Base-by-base conservation (phyloP, 2,797 vertebrate species). In the Sebastes baramenuke region DNA sequence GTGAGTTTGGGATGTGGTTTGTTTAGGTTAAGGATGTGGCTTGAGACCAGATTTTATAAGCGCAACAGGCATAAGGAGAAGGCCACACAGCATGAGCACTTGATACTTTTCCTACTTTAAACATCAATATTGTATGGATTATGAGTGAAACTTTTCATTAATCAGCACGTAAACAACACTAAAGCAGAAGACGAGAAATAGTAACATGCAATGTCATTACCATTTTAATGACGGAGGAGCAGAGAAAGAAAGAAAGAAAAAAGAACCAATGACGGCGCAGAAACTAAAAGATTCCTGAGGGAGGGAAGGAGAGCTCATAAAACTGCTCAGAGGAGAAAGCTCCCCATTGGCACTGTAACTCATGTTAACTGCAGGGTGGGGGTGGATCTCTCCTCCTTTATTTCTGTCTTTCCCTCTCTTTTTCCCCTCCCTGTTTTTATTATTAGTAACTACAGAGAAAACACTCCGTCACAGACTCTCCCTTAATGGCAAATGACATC, bases 401-500 rank as follows among this genome's bases (percentile, higher is more conserved):
- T 90, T 86, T 90, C 83, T 88, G 34, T 84, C 74, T 79, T 84
- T 89, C 82, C 76, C 84, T 86, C 75, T 87, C 32, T 79, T 84
- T 86, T 79, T 83, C 49, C 52, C 36, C 54, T 75, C 77, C 71
- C 81, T 77, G 79, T 93, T 94, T 95, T 93, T 93, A 94, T 94
- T 93, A 94, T 95, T 94, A 92, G 92, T 87, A 90, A 88, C 91
- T 89, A 81, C 88, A 89, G 87, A 89, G 89, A 94, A 94, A 92
- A 97, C 94, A 95, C 92, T 97, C 96, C 93, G 95, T 97, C 95
- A 94, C 92, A 94, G 92, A 84, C 93, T 94, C 93, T 88, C 91
- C 91, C 94, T 96, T 97, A 97, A 97, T 97, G 96, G 96, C 96
- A 97, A 97, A 98, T 97, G 97, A 97, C 97, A 97, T 97, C 97